phyloP scores from a whole-genome alignment of 2,888 invertebrate genomes.

The Agrilus biguttatus region DNA sequence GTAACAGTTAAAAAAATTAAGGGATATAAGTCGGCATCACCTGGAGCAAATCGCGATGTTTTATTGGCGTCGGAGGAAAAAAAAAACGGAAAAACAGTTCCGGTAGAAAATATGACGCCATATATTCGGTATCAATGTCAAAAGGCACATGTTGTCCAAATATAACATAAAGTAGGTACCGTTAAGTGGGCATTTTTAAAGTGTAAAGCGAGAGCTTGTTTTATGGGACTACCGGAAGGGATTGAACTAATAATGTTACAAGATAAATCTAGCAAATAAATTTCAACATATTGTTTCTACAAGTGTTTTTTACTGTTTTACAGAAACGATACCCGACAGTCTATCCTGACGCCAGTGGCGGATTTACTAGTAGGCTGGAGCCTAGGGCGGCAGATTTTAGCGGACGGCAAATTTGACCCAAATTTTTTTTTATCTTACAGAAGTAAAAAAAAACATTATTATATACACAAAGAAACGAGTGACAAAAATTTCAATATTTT shows the following conservation, averaged over 20 bases:
- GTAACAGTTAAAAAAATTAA: too few relatives aligned
- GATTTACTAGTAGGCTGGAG: too few relatives aligned
- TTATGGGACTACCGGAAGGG: conserved; percentile 14
- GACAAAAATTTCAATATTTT: too few relatives aligned
- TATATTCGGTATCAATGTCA: conserved; percentile 29
- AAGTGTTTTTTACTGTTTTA: conserved; percentile 8
- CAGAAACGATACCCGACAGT: too few relatives aligned
- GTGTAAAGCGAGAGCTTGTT: conserved; percentile 20
- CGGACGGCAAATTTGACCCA: too few relatives aligned
- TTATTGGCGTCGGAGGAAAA: conserved; percentile 7
- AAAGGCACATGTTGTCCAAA: conserved; percentile 29
- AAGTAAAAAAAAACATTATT: too few relatives aligned
- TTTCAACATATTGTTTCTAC: conserved; percentile 6
- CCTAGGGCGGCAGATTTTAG: too few relatives aligned
- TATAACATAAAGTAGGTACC: conserved; percentile 28
- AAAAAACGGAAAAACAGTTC: conserved; percentile 16
- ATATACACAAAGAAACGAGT: too few relatives aligned
- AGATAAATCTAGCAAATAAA: conserved; percentile 10
- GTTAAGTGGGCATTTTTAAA: conserved; percentile 24
- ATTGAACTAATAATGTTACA: conserved; percentile 8
- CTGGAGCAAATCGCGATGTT: not conserved
- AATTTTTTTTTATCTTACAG: too few relatives aligned
- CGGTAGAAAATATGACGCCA: conserved; percentile 23
- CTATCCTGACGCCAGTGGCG: too few relatives aligned
- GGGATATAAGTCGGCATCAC: not conserved